Percentiles rank a stretch among this genome's conserved stretches.
phyloP scores from a whole-genome alignment of 2,888 invertebrate species.

The Coenonympha arcania region DNA sequence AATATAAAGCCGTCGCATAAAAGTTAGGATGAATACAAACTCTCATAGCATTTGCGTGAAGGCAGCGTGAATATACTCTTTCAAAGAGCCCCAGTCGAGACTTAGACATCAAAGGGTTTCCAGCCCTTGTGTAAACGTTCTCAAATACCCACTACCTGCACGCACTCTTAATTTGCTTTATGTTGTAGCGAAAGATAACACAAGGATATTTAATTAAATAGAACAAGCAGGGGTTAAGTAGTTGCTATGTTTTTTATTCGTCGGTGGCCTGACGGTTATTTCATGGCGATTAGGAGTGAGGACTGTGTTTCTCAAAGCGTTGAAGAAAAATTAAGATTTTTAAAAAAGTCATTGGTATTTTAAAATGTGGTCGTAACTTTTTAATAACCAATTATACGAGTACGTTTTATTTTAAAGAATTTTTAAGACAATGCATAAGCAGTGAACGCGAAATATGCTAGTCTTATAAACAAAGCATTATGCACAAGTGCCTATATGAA shows the following conservation, averaged over 20 bases:
- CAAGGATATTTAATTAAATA: conserved; percentile 26
- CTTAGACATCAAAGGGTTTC: conserved; percentile 21
- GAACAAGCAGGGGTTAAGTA: conserved; percentile 19
- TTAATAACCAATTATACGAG: too few relatives aligned
- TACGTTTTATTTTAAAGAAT: too few relatives aligned
- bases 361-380: too few relatives aligned
- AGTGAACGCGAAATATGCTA: too few relatives aligned
- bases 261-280: conserved; percentile 18
- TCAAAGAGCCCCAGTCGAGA: conserved; percentile 14
- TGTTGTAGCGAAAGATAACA: conserved; percentile 19
- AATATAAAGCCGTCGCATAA: conserved; percentile 2
- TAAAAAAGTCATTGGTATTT: background rate
- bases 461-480: too few relatives aligned
- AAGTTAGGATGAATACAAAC: background rate
- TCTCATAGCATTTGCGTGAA: conserved; percentile 4
- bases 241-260: conserved; percentile 11
- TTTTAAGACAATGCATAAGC: too few relatives aligned
- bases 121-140: conserved; percentile 16
- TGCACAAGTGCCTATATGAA: too few relatives aligned
- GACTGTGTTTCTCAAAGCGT: conserved; percentile 5
- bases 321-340: background rate
- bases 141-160: conserved; percentile 22
- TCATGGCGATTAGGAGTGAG: background rate
- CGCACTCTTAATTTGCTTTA: conserved; percentile 25
- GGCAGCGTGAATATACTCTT: conserved; percentile 13